Percentiles rank a stretch among this genome's conserved stretches.
Evolutionary conservation across 2,888 invertebrate genomes (phyloP).

Genomic region (Sphinx pinastri): DNA sequence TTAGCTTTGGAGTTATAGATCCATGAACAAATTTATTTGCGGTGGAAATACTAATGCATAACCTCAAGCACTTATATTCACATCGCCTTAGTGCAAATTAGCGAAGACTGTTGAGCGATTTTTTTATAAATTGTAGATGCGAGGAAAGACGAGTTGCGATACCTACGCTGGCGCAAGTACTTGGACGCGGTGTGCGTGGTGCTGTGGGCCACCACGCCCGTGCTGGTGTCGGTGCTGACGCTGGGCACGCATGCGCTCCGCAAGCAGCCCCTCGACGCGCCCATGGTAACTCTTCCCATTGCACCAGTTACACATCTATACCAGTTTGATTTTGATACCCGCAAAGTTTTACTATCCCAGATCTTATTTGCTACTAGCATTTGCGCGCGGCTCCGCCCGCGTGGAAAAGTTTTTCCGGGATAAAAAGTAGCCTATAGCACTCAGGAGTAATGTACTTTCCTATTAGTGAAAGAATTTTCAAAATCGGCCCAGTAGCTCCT

Average conservation of each 20-base stretch:
- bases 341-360: not conserved
- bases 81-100: not conserved
- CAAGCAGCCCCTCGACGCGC: constrained; percentile 91
- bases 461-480: no score
- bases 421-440: no score
- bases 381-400: no score
- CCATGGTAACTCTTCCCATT: constrained; percentile 52
- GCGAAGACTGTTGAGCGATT: not conserved
- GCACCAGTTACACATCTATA: constrained; percentile 64
- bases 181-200: constrained; percentile 98
- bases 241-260: constrained; percentile 91
- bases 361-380: no score
- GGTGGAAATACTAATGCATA: no score
- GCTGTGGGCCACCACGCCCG: constrained; percentile 99
- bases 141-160: constrained; percentile 88
- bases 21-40: no score
- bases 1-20: no score
- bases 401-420: no score
- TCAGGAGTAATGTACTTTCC: no score
- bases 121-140: constrained; percentile 73
- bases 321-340: not conserved
- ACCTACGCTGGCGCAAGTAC: constrained; percentile 94
- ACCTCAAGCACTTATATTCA: no score
- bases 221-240: constrained; percentile 93
- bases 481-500: no score